Percentiles rank a stretch among this genome's conserved stretches.
phyloP scores from a whole-genome alignment of 2,797 vertebrate species.

The Streptopelia turtur region DNA sequence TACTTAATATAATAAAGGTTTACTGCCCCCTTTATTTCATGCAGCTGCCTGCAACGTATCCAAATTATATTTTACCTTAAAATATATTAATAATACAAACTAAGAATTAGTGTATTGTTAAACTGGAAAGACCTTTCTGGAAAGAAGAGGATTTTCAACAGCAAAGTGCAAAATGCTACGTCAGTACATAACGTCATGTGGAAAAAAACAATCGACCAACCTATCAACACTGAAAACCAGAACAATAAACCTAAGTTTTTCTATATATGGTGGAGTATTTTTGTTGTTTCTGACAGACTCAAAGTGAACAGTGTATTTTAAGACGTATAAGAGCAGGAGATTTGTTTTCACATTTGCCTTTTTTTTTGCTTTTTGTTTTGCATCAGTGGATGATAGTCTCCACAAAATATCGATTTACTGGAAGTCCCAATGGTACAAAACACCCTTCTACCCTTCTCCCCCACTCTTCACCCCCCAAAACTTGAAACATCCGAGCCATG shows the following conservation, averaged over 20 bases:
- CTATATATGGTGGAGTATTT: background rate
- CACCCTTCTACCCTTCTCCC: background rate
- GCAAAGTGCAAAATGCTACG: constrained; percentile 35
- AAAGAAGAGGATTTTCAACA: constrained; percentile 22
- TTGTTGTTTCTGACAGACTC: background rate
- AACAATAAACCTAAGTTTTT: background rate
- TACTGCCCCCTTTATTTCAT: background rate
- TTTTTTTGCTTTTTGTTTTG: background rate
- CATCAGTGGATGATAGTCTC: background rate
- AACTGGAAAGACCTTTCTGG: background rate
- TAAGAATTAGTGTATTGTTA: background rate
- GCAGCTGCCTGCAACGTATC: constrained; percentile 19
- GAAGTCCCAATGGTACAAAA: background rate
- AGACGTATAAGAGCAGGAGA: background rate
- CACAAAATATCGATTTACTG: background rate
- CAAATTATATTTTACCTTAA: constrained; percentile 6
- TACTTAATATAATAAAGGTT: background rate
- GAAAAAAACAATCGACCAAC: too few relatives aligned
- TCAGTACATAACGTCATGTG: background rate
- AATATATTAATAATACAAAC: constrained; percentile 19
- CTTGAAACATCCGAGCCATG: background rate
- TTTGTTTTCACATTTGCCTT: background rate
- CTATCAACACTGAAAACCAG: background rate
- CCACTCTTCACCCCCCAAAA: background rate
- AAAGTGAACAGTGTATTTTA: background rate